Conservation (phyloP, 92 coral and sea anemone genomes). For the Heliopora coerulea region DNA sequence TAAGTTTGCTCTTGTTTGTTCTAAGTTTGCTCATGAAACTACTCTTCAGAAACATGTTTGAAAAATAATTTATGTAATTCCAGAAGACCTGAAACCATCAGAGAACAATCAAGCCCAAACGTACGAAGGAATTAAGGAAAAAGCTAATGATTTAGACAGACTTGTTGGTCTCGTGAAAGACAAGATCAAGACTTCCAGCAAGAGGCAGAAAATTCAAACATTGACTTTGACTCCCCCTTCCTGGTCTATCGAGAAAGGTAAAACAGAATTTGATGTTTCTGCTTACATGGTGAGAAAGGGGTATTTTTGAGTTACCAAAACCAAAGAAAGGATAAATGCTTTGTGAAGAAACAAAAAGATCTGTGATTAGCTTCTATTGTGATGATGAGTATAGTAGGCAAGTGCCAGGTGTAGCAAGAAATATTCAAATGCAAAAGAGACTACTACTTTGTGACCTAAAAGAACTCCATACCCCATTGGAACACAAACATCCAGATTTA, state of each 20-base stretch:
- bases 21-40: constrained; percentile 37
- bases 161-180: constrained; percentile 46
- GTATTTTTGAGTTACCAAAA: constrained; percentile 47
- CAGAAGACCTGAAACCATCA: constrained; percentile 49
- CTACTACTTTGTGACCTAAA: constrained; percentile 38
- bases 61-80: constrained; percentile 44
- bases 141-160: constrained; percentile 49
- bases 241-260: constrained; percentile 47
- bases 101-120: constrained; percentile 38
- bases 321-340: constrained; percentile 54
- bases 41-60: constrained; percentile 47
- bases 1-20: constrained; percentile 21
- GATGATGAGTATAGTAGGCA: too few species aligned
- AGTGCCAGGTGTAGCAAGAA: constrained; percentile 46
- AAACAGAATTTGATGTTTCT: constrained; percentile 46
- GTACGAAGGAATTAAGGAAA: constrained; percentile 39
- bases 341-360: constrained; percentile 51
- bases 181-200: constrained; percentile 41
- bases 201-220: constrained; percentile 44
- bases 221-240: constrained; percentile 46
- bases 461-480: constrained; percentile 45
- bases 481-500: constrained; percentile 32
- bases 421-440: constrained; percentile 39
- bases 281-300: constrained; percentile 49
- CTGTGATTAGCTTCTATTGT: constrained; percentile 38